These are phyloP conservation scores for Sesamia nonagrioides DNA, from an alignment of 1,140 invertebrate genomes.

Conservation along the genomic window DNA sequence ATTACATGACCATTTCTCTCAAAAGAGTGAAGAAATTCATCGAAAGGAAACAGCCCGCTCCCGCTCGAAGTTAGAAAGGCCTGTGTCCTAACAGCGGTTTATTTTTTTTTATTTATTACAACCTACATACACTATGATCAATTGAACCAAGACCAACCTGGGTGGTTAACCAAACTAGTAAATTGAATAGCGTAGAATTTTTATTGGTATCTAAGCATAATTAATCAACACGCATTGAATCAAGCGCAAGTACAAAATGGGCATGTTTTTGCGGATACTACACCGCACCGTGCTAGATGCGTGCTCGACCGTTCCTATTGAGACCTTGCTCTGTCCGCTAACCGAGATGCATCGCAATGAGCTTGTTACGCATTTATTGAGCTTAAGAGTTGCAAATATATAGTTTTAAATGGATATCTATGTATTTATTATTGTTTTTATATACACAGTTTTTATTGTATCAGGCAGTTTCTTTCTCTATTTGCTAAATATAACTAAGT, in stretches of 20 bases:
- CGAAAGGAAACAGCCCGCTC: too few species aligned
- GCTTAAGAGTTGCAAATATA: conserved; percentile 5
- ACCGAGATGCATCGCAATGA: conserved; percentile 49
- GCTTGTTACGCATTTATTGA: conserved; percentile 30
- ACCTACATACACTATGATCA: background rate
- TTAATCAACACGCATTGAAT: conserved; percentile 34
- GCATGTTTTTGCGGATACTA: conserved; percentile 54
- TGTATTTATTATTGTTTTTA: background rate
- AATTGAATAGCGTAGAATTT: conserved; percentile 31
- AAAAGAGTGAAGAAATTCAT: too few species aligned
- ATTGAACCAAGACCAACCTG: background rate
- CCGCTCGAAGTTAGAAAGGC: too few species aligned
- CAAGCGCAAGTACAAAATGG: background rate
- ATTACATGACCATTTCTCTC: too few species aligned
- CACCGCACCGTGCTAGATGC: conserved; percentile 54
- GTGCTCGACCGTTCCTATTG: conserved; percentile 45
- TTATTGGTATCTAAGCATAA: conserved; percentile 43
- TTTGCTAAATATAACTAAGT: background rate
- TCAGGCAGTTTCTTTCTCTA: too few species aligned
- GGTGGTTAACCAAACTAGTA: conserved; percentile 4
- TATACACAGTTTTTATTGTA: too few species aligned
- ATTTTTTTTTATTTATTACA: background rate
- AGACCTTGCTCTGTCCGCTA: conserved; percentile 57
- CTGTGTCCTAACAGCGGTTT: too few species aligned
- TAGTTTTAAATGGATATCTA: background rate